Conservation (phyloP, 2,113 vertebrate species). For the Calonectris borealis region DNA sequence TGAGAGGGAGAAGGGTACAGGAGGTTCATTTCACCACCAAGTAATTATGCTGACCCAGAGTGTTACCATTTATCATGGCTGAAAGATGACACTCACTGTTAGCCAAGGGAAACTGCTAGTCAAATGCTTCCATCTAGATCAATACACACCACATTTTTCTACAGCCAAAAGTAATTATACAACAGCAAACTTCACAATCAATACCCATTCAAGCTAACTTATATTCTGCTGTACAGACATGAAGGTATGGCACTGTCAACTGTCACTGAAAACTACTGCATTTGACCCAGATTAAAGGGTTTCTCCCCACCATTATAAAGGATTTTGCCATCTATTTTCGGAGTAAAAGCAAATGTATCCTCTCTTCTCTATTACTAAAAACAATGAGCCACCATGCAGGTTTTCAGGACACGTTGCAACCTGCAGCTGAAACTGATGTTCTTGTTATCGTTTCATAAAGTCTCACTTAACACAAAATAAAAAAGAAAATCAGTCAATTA, state of each 20-base stretch:
- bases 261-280: conserved; percentile 70
- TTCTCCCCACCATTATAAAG: neutral
- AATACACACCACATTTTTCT: conserved; percentile 83
- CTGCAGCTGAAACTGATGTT: neutral
- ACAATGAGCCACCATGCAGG: neutral
- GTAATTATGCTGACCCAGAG: conserved; percentile 88
- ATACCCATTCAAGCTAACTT: conserved; percentile 84
- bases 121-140: conserved; percentile 84
- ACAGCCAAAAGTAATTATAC: conserved; percentile 93
- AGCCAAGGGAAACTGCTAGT: conserved; percentile 91
- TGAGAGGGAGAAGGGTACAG: conserved; percentile 58
- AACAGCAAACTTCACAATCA: conserved; percentile 92
- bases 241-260: conserved; percentile 67
- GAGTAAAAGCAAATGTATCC: neutral
- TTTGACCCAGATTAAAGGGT: conserved; percentile 71
- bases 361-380: neutral
- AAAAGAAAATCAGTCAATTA: neutral
- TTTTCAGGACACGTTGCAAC: neutral
- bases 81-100: conserved; percentile 90
- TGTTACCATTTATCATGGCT: conserved; percentile 89
- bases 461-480: conserved; percentile 1
- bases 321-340: conserved; percentile 41
- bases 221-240: conserved; percentile 63
- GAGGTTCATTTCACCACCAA: conserved; percentile 90
- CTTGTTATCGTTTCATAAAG: conserved; percentile 5